Base-by-base conservation (phyloP, 2,888 invertebrate species). In the Amphipyra berbera region DNA sequence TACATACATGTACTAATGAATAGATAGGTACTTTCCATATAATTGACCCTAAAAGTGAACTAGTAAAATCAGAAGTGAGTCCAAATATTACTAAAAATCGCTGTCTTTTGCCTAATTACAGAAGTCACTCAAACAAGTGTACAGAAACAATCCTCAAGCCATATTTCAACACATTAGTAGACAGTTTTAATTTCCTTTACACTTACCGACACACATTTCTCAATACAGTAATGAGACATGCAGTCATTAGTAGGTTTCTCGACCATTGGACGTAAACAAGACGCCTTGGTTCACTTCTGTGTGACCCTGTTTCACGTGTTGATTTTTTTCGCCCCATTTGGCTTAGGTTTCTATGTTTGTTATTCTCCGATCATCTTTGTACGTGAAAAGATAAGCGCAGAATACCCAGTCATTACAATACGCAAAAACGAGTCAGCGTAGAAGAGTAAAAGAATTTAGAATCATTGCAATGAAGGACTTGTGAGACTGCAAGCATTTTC, bases 191-290 rank as follows among this genome's bases (percentile, higher is more conserved):
- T 27, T 40, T 13, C 12, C 35, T 35, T 15, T 15, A 15, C n/a
- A 44, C 2, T 38, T 46, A 58, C 33, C 44, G 50, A 42, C 49
- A 65, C 54, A 55, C 35, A 52, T 55, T 30, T 57, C 48, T 56
- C 48, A 37, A 21, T 21, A 42, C 47, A 49, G 66, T 65, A 71
- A 48, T 42, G 67, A 72, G 55, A 37, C 27, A 13, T 37, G 37
- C 35, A 14, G 38, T 61, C 55, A 80, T 68, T 78, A 68, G 71
- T 78, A 71, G 81, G 76, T 80, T 80, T 70, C 30, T 78, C 57
- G 65, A 49, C 46, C 78, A 52, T 62, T 47, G 50, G 15, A 45
- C 21, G 47, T 63, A 40, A 60, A 73, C 66, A 76, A 73, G 73
- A 53, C 54, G 74, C 15, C 66, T 60, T 53, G 67, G 75, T 71